Percentiles rank a stretch among this genome's conserved stretches.
These are phyloP conservation scores for Argyresthia albistria DNA, from an alignment of 2,888 invertebrate genomes.

Conservation along the genomic window DNA sequence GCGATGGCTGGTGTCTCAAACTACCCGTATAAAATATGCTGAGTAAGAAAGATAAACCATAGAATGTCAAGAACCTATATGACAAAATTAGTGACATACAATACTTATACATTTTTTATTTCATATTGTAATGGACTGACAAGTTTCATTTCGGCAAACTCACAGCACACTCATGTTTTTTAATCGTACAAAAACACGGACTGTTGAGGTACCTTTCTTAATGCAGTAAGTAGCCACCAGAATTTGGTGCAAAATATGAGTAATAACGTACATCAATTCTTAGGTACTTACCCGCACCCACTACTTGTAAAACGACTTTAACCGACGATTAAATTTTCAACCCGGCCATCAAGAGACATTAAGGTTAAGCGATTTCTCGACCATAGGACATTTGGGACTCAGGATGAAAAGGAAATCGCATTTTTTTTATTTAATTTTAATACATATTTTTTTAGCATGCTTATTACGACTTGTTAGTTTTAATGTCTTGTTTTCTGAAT, in stretches of 20 bases:
- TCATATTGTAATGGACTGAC: too few species aligned
- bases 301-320: background rate
- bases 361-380: slow-evolving; percentile 20
- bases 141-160: too few species aligned
- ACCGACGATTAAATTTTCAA: slow-evolving; percentile 6
- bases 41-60: too few species aligned
- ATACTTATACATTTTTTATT: too few species aligned
- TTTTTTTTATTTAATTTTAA: background rate
- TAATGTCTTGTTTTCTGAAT: too few species aligned
- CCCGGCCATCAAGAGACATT: slow-evolving; percentile 20
- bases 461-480: background rate
- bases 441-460: background rate
- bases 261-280: background rate
- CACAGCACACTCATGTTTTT: too few species aligned
- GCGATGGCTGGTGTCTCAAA: too few species aligned
- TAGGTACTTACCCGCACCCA: background rate
- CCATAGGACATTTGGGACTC: slow-evolving; percentile 12
- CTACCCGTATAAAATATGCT: too few species aligned
- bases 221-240: background rate
- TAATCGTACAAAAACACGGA: too few species aligned
- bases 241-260: background rate
- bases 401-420: background rate
- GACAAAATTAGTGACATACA: too few species aligned
- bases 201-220: too few species aligned
- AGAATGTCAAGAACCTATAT: too few species aligned